Base-by-base conservation (phyloP, 2,113 vertebrate genomes). In the Sitta europaea region DNA sequence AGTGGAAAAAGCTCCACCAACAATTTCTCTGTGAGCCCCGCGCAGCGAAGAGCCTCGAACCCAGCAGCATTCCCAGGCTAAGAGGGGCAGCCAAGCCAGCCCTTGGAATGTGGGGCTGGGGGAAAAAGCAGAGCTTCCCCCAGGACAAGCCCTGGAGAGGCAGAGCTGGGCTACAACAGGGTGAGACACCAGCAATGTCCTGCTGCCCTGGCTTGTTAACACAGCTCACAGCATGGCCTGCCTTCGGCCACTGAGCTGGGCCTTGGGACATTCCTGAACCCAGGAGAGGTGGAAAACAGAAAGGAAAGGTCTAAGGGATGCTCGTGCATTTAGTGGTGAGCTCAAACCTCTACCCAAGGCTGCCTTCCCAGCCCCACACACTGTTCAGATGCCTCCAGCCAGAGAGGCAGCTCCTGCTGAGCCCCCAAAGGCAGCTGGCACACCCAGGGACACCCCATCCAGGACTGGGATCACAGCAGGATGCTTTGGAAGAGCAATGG, bases 1-100 rank as follows among this genome's bases (percentile, higher is more conserved):
- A 7, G 35, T 3, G 47, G 35, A 36, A 91, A 89, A 95, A 91
- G 95, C 91, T 68, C 24, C 76, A 93, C 38, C 82, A 88, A 85
- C 81, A n/a, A 72, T 89, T 89, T 67, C 91, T 55, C 62, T 5
- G 2, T 1, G 28, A 53, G 51, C n/a, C 47, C 47, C 3, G 0
- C 0, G 2, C 53, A 67, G 90, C 65, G 2, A 43, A 59, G 57
- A 53, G 80, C 71, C 3, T 0, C 55, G 63, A 53, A 48, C 18
- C 68, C 42, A 75, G 88, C 88, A 50, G 74, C 31, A 22, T 29
- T 12, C 53, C 65, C 36, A 20, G 54, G 70, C 57, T n/a, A 4
- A 48, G 0, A 53, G 76, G 65, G 61, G 74, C 84, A 90, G 87
- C 73, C 83, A 67, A 48, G 83, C 5, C 76, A 91, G 86, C 18